Evolutionary conservation across 1,140 invertebrate species (phyloP).

Genomic region (Drosophila pachea): DNA sequence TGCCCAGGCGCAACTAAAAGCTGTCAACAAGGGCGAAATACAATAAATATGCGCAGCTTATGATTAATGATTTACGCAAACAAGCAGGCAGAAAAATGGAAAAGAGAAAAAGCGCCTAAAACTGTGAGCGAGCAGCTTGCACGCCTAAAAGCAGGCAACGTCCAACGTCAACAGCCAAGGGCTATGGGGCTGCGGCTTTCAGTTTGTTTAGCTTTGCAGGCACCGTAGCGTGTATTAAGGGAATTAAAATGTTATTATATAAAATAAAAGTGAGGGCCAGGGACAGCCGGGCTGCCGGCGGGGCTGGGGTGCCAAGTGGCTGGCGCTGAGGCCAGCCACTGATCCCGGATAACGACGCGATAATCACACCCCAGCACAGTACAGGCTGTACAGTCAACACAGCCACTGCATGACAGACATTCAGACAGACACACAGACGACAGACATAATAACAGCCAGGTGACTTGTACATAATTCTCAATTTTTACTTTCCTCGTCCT

Average conservation of each 20-base stretch:
- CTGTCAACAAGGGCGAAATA: slow-evolving; percentile 66
- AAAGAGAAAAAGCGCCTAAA: slow-evolving; percentile 27
- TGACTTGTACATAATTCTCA: slow-evolving; percentile 71
- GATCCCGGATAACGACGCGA: slow-evolving; percentile 75
- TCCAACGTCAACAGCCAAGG: slow-evolving; percentile 30
- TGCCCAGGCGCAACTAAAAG: slow-evolving; percentile 55
- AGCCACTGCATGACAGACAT: slow-evolving; percentile 46
- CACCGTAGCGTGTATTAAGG: slow-evolving; percentile 76
- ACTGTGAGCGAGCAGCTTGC: slow-evolving; percentile 37
- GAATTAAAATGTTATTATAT: slow-evolving; percentile 77
- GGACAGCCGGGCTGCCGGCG: not conserved
- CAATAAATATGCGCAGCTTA: slow-evolving; percentile 72
- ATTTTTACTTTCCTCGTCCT: slow-evolving; percentile 34
- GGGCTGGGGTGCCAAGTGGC: slow-evolving; percentile 25
- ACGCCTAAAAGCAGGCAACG: slow-evolving; percentile 51
- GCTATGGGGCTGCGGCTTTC: slow-evolving; percentile 39
- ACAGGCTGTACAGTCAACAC: slow-evolving; percentile 42
- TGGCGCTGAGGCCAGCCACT: slow-evolving; percentile 46
- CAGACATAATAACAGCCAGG: slow-evolving; percentile 39
- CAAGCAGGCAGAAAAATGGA: slow-evolving; percentile 28
- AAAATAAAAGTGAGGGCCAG: slow-evolving; percentile 52
- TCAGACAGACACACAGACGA: slow-evolving; percentile 11
- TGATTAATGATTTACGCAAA: slow-evolving; percentile 74
- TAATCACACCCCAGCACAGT: slow-evolving; percentile 66
- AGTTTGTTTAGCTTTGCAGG: slow-evolving; percentile 66